phyloP scores from a whole-genome alignment of 2,888 invertebrate genomes.

The Hypselothyrea guttata region DNA sequence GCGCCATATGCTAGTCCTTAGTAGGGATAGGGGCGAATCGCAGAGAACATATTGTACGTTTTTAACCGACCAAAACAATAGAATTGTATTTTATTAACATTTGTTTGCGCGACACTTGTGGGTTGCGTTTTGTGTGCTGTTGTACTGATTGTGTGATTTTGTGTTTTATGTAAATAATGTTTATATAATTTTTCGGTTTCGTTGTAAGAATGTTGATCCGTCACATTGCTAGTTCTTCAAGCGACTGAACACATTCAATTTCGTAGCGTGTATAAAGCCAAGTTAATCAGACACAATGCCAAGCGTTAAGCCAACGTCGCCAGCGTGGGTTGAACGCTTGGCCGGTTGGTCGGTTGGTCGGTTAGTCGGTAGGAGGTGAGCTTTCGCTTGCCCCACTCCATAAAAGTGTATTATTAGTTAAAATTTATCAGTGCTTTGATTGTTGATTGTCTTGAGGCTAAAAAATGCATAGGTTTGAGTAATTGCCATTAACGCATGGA shows the following conservation, averaged over 20 bases:
- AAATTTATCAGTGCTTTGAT: neutral
- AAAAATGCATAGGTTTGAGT: too few species aligned
- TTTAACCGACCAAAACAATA: neutral
- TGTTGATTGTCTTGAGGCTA: too few species aligned
- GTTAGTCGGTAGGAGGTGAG: too few species aligned
- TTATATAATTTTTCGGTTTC: too few species aligned
- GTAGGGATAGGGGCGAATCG: too few species aligned
- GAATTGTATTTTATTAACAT: neutral
- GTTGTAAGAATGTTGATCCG: too few species aligned
- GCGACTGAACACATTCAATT: slow-evolving; percentile 31
- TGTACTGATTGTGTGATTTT: neutral
- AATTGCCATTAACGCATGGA: too few species aligned
- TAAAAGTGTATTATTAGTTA: neutral
- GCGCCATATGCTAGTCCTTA: slow-evolving; percentile 50
- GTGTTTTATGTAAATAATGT: too few species aligned
- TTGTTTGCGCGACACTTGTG: neutral
- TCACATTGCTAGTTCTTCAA: slow-evolving; percentile 25
- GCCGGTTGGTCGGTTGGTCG: too few species aligned
- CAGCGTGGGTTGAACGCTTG: too few species aligned
- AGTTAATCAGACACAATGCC: slow-evolving; percentile 33
- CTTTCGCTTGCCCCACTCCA: too few species aligned
- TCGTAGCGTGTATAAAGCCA: slow-evolving; percentile 33
- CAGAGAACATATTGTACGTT: too few species aligned
- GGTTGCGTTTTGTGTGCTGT: neutral
- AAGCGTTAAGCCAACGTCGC: slow-evolving; percentile 28